Evolutionary conservation across 2,797 vertebrate species (phyloP).

Genomic region (Myotis pilosus): DNA sequence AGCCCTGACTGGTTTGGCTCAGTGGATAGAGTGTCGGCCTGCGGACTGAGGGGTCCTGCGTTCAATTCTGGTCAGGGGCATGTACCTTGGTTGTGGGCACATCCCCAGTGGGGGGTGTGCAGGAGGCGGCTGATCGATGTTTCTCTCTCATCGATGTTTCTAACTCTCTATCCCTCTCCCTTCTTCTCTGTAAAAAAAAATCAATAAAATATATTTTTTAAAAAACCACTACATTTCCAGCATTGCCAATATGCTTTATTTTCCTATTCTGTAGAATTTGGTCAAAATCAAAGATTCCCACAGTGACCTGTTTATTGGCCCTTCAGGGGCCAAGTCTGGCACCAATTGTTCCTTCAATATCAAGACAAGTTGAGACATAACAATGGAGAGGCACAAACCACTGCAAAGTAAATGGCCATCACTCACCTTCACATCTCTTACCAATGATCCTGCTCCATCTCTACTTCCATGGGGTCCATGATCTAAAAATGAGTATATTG

Average conservation of each 20-base stretch:
- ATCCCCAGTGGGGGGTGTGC: no score
- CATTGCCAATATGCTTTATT: slow-evolving; percentile 15
- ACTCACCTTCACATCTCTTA: not conserved
- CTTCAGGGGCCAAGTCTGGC: not conserved
- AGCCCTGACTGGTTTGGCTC: not conserved
- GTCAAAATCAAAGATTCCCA: not conserved
- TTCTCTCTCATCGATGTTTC: no score
- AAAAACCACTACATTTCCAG: not conserved
- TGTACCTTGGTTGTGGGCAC: no score
- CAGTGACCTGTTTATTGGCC: not conserved
- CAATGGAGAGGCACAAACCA: not conserved
- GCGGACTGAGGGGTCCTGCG: no score
- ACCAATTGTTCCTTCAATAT: not conserved
- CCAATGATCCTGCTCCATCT: not conserved
- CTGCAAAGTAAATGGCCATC: not conserved
- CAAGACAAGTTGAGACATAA: not conserved
- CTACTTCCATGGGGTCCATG: not conserved
- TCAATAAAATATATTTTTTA: no score
- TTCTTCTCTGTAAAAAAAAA: no score
- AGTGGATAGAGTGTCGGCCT: no score
- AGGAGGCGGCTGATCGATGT: no score
- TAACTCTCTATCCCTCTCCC: no score
- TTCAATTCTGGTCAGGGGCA: no score
- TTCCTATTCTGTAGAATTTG: slow-evolving; percentile 20
- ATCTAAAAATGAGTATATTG: not conserved